Conservation (phyloP, 2,888 invertebrate genomes). For the Stegophylla sp. region DNA sequence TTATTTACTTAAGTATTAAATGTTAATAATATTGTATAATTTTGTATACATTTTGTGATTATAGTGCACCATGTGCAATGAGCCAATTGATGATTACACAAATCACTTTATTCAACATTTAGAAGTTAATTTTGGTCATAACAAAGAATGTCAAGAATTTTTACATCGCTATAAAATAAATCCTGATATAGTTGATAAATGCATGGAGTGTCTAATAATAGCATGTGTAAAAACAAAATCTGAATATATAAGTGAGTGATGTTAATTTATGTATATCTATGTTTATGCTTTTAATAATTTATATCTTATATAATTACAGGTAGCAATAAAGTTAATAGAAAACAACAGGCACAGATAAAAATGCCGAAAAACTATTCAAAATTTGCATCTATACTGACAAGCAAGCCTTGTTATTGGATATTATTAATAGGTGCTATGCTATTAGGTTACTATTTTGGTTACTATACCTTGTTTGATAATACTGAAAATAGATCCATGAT, state of each 20-base stretch:
- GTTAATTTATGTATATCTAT: no score
- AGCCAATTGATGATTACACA: neutral
- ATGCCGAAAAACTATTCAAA: neutral
- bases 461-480: neutral
- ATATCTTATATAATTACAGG: no score
- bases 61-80: neutral
- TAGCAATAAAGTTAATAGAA: no score
- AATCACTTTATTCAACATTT: neutral
- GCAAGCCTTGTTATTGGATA: neutral
- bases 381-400: neutral
- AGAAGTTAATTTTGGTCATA: neutral
- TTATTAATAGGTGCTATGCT: neutral
- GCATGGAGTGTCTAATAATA: neutral
- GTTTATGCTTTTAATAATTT: no score
- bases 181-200: neutral
- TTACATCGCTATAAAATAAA: neutral
- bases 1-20: no score
- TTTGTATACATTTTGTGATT: no score
- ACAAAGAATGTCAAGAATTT: conserved; percentile 7
- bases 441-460: neutral
- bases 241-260: no score
- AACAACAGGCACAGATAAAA: neutral
- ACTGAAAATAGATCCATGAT: neutral
- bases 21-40: no score
- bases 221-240: neutral